A percentile compares a stretch with the other conserved stretches of the same genome.
phyloP scores from a whole-genome alignment of 92 coral and sea anemone genomes.

The Parazoanthus darwini region DNA sequence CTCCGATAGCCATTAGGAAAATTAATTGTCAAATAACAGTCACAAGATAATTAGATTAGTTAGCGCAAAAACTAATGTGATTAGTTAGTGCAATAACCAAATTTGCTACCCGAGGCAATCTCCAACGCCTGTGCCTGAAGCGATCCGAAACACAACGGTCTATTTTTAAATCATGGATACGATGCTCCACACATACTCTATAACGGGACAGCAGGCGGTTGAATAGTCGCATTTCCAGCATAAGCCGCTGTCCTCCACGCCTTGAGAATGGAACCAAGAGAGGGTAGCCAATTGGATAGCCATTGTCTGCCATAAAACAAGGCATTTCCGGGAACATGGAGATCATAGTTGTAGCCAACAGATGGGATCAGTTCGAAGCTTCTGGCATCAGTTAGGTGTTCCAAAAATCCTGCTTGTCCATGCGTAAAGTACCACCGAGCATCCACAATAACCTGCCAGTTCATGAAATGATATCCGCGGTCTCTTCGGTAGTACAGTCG shows the following conservation, averaged over 20 bases:
- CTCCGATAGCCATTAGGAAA: too few relatives aligned
- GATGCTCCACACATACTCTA: slow-evolving; percentile 43
- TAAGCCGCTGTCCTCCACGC: slow-evolving; percentile 37
- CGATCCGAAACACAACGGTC: slow-evolving; percentile 47
- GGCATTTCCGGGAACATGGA: slow-evolving; percentile 19
- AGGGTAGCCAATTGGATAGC: slow-evolving; percentile 35
- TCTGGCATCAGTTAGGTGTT: slow-evolving; percentile 36
- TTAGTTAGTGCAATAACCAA: slow-evolving; percentile 42
- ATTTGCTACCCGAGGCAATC: slow-evolving; percentile 43
- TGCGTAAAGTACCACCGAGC: slow-evolving; percentile 32
- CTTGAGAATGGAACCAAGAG: background rate
- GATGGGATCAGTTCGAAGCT: slow-evolving; percentile 39
- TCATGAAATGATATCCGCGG: slow-evolving; percentile 45
- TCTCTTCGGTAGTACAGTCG: slow-evolving; percentile 51
- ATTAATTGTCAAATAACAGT: too few relatives aligned
- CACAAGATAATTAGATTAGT: too few relatives aligned
- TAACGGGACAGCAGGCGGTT: slow-evolving; percentile 30
- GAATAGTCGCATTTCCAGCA: slow-evolving; percentile 36
- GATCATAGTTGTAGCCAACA: slow-evolving; percentile 21
- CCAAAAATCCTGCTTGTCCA: slow-evolving; percentile 50
- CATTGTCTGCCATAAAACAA: slow-evolving; percentile 40
- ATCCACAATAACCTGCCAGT: slow-evolving; percentile 48
- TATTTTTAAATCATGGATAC: slow-evolving; percentile 31
- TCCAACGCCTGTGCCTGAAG: slow-evolving; percentile 50
- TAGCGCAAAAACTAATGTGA: background rate